Evolutionary conservation across 2,113 vertebrate species (phyloP).

Genomic region (Diadophis punctatus): DNA sequence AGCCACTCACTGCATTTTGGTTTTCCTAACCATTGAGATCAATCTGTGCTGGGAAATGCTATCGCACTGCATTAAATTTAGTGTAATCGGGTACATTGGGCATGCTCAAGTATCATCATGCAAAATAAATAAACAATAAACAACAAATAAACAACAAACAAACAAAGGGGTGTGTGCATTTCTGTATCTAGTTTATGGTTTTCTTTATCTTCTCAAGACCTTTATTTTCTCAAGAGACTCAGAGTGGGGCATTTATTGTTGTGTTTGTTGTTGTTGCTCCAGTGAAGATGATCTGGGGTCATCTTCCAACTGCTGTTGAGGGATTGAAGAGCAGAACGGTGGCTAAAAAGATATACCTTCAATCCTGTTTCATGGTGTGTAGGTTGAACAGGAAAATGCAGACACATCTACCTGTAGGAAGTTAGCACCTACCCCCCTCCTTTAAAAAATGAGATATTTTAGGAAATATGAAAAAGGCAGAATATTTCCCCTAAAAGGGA

Average conservation of each 20-base stretch:
- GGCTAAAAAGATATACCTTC: background rate
- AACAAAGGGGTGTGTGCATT: background rate
- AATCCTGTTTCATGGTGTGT: background rate
- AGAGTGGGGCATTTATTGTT: background rate
- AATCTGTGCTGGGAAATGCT: background rate
- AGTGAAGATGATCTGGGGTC: background rate
- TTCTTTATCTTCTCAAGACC: background rate
- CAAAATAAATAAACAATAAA: background rate
- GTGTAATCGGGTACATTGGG: background rate
- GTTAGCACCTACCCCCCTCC: too few relatives aligned
- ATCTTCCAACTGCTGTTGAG: background rate
- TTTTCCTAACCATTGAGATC: background rate
- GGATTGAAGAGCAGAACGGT: background rate
- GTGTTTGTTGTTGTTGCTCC: background rate
- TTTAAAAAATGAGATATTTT: too few relatives aligned
- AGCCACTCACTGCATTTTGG: background rate
- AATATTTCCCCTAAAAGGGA: too few relatives aligned
- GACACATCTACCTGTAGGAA: too few relatives aligned
- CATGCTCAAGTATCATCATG: background rate
- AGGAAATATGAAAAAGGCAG: too few relatives aligned
- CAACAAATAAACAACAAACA: too few relatives aligned
- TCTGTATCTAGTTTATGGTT: background rate
- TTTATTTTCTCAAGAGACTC: too few relatives aligned
- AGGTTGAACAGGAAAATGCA: background rate
- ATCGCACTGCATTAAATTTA: background rate